Base-by-base conservation (phyloP, 1,140 invertebrate genomes). In the Orius insidiosus region DNA sequence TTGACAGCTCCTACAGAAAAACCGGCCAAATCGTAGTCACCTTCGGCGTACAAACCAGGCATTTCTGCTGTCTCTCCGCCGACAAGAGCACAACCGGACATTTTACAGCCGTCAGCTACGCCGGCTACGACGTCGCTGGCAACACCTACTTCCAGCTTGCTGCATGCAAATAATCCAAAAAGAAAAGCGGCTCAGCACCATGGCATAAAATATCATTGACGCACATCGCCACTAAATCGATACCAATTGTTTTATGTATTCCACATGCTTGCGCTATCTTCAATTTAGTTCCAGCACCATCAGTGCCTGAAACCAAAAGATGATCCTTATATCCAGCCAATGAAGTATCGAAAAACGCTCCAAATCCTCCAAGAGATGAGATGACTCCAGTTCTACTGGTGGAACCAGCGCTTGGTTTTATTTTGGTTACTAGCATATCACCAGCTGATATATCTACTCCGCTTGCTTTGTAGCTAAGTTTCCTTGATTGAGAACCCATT, bases 201-300 rank as follows among this genome's bases (percentile, higher is more conserved):
- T 93, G 81, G 34, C 86, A 88, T 14, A 98, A 64, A 39, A 98
- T 76, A 63, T 98, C 93, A 67, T 98, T 98, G 2, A 93, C 92
- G 60, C 89, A 94, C 87, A 96, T 95, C 7, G 93, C 94, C 7
- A 98, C 93, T 30, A 98, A 69, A 67, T 98, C 95, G 55, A 92
- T 82, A 1, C 94, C 95, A 46, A 98, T 75, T 1, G 80, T 83
- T 52, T 80, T 69, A 59, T 90, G 89, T 39, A 80, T 75, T 14
- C 76, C 71, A 45, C 74, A 72, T 46, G 73, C 70, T 57, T 92
- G 72, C 0, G 92, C 90, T 54, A 96, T 75, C 76, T 93, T 93
- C 36, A 85, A 66, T 69, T 98, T 98, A 1, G 92, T 96, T 34
- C 95, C 94, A 16, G 98, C 92, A 11, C 94, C 94, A 67, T 97